Evolutionary conservation across 2,797 vertebrate species (phyloP).

Genomic region (Notolepis coatsorum): DNA sequence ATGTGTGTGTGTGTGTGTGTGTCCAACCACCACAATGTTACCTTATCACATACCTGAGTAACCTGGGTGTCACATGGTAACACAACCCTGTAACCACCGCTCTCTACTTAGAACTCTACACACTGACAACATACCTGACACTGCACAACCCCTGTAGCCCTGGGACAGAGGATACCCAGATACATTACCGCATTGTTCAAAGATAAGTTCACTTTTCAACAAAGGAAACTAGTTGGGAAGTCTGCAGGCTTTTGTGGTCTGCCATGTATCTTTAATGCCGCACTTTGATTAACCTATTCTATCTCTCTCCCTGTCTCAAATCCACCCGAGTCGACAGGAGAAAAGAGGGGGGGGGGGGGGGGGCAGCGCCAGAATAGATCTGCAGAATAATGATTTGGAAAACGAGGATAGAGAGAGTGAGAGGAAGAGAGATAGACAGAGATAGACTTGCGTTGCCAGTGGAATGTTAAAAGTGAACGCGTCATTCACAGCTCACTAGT

Average conservation of each 20-base stretch:
- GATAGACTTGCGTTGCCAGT: slow-evolving; percentile 4
- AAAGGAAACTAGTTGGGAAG: slow-evolving; percentile 1
- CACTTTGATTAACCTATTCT: slow-evolving; percentile 40
- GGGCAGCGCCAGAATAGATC: slow-evolving; percentile 13
- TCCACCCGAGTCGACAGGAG: slow-evolving; percentile 30
- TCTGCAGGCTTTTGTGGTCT: neutral
- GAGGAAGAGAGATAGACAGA: slow-evolving; percentile 3
- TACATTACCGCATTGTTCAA: neutral
- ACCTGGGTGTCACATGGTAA: neutral
- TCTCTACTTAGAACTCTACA: no score
- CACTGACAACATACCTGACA: neutral
- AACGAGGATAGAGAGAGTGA: slow-evolving; percentile 19
- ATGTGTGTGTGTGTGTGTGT: slow-evolving; percentile 8
- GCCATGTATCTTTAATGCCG: slow-evolving; percentile 34
- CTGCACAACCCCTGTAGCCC: neutral
- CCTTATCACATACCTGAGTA: neutral
- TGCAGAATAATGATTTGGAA: slow-evolving; percentile 29
- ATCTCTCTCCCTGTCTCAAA: slow-evolving; percentile 33
- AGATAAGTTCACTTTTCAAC: slow-evolving; percentile 10
- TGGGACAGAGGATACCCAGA: neutral
- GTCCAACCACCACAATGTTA: neutral
- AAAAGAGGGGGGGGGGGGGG: slow-evolving; percentile 25
- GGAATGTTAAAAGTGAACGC: slow-evolving; percentile 42
- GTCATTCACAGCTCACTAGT: slow-evolving; percentile 19
- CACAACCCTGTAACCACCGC: neutral